These are phyloP conservation scores for Epizoanthus stellaris DNA, from an alignment of 92 coral and sea anemone species.

Conservation along the genomic window DNA sequence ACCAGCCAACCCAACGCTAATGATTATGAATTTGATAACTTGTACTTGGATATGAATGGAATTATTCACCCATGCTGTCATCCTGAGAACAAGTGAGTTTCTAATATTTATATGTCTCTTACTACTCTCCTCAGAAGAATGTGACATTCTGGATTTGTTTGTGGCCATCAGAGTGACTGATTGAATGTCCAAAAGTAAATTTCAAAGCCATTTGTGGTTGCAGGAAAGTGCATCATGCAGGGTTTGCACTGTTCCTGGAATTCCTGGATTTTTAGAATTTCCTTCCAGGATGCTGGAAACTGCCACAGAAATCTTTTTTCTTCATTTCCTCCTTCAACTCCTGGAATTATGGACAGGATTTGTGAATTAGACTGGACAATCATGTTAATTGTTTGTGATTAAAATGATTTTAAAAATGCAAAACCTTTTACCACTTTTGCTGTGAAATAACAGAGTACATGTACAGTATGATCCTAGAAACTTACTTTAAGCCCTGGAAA, in stretches of 20 bases:
- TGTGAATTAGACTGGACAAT: background rate
- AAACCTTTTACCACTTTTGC: background rate
- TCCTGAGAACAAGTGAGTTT: slow-evolving; percentile 95
- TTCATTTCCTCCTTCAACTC: too few relatives aligned
- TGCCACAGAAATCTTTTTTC: too few relatives aligned
- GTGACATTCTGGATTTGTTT: background rate
- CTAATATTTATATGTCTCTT: background rate
- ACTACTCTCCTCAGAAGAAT: too few relatives aligned
- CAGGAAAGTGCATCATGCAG: too few relatives aligned
- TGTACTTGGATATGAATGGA: slow-evolving; percentile 99
- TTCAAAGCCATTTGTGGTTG: background rate
- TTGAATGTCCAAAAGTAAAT: background rate
- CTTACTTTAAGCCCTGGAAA: too few relatives aligned
- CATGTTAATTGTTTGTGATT: background rate
- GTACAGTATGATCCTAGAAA: too few relatives aligned
- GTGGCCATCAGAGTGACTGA: too few relatives aligned
- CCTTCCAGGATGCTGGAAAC: too few relatives aligned
- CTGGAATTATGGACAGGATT: too few relatives aligned
- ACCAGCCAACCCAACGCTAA: slow-evolving; percentile 94
- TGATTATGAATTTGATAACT: slow-evolving; percentile 97
- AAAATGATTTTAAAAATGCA: background rate
- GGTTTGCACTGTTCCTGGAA: too few relatives aligned
- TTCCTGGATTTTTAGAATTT: too few relatives aligned
- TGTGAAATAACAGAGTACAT: background rate
- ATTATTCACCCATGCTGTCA: slow-evolving; percentile 99